Conservation (phyloP, 2,888 invertebrate species). For the Neoascia interrupta region DNA sequence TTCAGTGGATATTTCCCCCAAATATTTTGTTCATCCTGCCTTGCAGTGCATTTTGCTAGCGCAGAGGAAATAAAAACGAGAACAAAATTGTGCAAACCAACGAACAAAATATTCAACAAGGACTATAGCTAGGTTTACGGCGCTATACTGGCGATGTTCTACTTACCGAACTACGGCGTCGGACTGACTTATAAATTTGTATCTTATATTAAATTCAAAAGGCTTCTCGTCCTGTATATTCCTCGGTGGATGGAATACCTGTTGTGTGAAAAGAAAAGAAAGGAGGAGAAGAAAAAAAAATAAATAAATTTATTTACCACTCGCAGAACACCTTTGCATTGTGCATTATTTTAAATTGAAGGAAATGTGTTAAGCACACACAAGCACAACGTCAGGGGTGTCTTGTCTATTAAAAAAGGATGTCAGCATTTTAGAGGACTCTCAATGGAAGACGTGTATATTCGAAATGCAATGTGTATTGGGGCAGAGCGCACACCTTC, state of each 20-base stretch:
- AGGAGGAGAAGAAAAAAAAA: conserved; percentile 47
- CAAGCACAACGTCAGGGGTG: neutral
- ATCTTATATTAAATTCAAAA: conserved; percentile 89
- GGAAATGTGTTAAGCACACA: conserved; percentile 53
- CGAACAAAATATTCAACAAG: conserved; percentile 50
- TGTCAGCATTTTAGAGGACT: conserved; percentile 64
- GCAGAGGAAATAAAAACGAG: conserved; percentile 23
- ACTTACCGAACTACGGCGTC: conserved; percentile 87
- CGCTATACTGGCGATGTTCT: conserved; percentile 52
- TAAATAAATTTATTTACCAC: conserved; percentile 65
- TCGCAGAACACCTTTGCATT: conserved; percentile 60
- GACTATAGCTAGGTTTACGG: too few species aligned
- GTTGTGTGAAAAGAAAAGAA: conserved; percentile 50
- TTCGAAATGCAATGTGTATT: conserved; percentile 49
- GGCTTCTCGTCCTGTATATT: conserved; percentile 85
- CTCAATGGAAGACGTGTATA: conserved; percentile 47
- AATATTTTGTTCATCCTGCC: too few species aligned
- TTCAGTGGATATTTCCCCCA: conserved; percentile 24
- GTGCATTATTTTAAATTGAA: conserved; percentile 66
- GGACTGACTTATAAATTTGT: conserved; percentile 89
- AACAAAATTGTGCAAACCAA: conserved; percentile 31
- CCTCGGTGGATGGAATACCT: conserved; percentile 82
- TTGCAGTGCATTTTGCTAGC: too few species aligned
- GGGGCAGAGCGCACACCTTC: conserved; percentile 54
- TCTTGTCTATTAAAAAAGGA: conserved; percentile 45